Percentiles rank a stretch among this genome's conserved stretches.
Evolutionary conservation across 2,888 invertebrate genomes (phyloP).

Genomic region (Sinelater perroti): DNA sequence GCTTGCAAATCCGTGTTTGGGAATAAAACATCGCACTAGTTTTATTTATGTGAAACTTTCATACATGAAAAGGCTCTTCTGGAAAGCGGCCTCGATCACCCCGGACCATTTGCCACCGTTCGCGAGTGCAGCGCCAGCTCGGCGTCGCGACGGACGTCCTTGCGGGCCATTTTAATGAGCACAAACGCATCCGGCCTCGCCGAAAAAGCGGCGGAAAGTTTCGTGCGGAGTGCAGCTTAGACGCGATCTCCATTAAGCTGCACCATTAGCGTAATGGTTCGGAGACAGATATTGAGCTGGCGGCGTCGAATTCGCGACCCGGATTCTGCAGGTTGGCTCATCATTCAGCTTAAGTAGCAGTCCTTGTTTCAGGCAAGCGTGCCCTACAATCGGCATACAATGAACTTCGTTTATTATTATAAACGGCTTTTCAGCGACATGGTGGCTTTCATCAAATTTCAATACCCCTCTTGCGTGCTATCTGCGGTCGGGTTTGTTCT

Average conservation of each 20-base stretch:
- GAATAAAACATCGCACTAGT: conserved; percentile 22
- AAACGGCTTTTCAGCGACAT: conserved; percentile 19
- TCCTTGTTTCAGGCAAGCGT: conserved; percentile 19
- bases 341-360: conserved; percentile 26
- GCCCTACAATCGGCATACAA: conserved; percentile 25
- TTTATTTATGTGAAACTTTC: conserved; percentile 26
- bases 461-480: conserved; percentile 15
- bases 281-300: conserved; percentile 10
- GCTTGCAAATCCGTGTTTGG: conserved; percentile 24
- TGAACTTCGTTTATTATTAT: conserved; percentile 28
- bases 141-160: too few relatives aligned
- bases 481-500: background rate
- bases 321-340: conserved; percentile 21
- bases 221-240: background rate
- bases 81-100: conserved; percentile 12
- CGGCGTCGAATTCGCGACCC: conserved; percentile 17
- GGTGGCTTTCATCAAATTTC: conserved; percentile 20
- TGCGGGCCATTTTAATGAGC: too few relatives aligned
- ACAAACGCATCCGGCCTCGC: too few relatives aligned
- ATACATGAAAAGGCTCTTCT: conserved; percentile 23
- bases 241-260: conserved; percentile 16
- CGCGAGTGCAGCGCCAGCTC: background rate
- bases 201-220: background rate
- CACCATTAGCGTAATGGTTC: conserved; percentile 16
- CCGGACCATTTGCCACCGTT: background rate